Percentiles rank a stretch among this genome's conserved stretches.
These are phyloP conservation scores for Diogma glabrata DNA, from an alignment of 2,888 invertebrate species.

Conservation along the genomic window DNA sequence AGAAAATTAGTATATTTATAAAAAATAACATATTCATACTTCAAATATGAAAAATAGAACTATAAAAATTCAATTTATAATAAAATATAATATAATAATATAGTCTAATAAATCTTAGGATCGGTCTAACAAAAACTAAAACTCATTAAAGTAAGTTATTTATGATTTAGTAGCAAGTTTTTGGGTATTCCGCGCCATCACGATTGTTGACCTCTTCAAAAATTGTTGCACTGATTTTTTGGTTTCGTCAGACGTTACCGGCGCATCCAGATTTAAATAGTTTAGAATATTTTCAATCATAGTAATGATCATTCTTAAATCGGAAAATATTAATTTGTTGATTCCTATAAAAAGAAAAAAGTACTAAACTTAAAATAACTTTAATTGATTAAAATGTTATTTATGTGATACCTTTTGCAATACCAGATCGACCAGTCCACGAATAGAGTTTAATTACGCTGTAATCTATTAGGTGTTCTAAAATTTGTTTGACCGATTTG, in stretches of 20 bases:
- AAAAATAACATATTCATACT: no score
- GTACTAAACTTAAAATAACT: neutral
- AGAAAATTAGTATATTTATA: no score
- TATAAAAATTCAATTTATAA: no score
- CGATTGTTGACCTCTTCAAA: neutral
- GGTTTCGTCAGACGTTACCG: neutral
- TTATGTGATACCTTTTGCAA: neutral
- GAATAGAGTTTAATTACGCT: neutral
- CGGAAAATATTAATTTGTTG: neutral
- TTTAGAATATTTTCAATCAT: neutral
- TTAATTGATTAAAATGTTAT: no score
- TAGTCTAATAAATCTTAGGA: no score
- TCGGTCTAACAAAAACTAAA: no score
- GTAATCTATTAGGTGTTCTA: neutral
- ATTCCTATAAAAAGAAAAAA: neutral
- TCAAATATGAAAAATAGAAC: no score
- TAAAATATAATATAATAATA: no score
- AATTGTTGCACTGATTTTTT: neutral
- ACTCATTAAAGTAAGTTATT: no score
- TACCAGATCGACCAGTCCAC: neutral
- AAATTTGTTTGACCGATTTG: neutral
- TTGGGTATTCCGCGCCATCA: neutral
- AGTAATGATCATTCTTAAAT: neutral
- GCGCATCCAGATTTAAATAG: neutral
- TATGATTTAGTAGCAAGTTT: no score